phyloP scores from a whole-genome alignment of 2,113 vertebrate species.

The Apeltes quadracus region DNA sequence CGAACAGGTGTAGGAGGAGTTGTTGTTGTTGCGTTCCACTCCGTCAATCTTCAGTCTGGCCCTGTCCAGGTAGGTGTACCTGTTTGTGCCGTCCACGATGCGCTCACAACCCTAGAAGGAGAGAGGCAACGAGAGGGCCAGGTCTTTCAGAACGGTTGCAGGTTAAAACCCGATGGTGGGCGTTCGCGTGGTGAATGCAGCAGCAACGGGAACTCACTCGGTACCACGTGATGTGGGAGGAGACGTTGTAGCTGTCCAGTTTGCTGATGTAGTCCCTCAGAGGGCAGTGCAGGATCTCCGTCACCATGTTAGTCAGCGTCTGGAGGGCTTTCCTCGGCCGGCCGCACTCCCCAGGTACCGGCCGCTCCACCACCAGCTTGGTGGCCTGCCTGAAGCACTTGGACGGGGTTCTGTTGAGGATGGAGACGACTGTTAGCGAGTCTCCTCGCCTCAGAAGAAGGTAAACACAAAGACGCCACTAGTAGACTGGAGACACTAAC shows the following conservation, averaged over 20 bases:
- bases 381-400: conserved; percentile 64
- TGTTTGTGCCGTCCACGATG: conserved; percentile 43
- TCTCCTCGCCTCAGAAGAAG: too few relatives aligned
- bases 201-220: conserved; percentile 78
- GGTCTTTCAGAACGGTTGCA: not conserved
- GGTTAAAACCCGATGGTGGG: not conserved
- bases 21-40: conserved; percentile 52
- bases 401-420: conserved; percentile 56
- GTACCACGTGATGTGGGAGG: conserved; percentile 82
- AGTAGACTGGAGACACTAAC: not conserved
- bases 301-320: not conserved
- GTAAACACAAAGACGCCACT: too few relatives aligned
- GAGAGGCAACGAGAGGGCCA: not conserved
- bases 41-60: conserved; percentile 59
- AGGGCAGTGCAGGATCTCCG: conserved; percentile 82
- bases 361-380: conserved; percentile 58
- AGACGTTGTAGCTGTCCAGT: conserved; percentile 71
- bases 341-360: conserved; percentile 36
- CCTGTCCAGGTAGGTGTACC: conserved; percentile 45
- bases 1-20: conserved; percentile 83
- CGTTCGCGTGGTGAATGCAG: not conserved
- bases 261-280: conserved; percentile 71
- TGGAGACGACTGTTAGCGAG: not conserved
- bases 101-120: not conserved
- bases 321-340: not conserved